These are phyloP conservation scores for Antennarius striatus DNA, from an alignment of 2,113 vertebrate species.

Conservation along the genomic window DNA sequence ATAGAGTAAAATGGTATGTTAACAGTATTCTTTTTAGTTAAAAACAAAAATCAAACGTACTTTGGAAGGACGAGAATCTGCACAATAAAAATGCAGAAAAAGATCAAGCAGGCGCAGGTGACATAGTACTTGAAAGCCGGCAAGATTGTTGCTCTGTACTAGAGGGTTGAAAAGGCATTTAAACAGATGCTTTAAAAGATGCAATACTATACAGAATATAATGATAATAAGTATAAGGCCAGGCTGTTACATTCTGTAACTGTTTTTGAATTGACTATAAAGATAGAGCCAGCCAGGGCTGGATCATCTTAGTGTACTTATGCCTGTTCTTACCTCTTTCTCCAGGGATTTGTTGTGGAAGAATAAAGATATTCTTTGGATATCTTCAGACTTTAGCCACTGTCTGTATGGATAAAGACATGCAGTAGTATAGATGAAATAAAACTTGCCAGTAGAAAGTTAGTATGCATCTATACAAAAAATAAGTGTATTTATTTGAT, in stretches of 20 bases:
- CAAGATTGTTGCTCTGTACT: constrained; percentile 96
- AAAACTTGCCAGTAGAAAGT: no score
- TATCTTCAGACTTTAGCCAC: constrained; percentile 98
- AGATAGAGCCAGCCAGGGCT: not conserved
- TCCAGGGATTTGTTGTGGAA: constrained; percentile 96
- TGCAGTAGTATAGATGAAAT: not conserved
- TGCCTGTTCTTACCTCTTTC: constrained; percentile 86
- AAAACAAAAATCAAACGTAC: constrained; percentile 77
- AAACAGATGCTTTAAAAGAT: not conserved
- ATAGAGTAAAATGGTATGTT: not conserved
- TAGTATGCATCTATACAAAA: no score
- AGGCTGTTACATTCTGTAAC: no score
- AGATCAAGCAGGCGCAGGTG: constrained; percentile 95
- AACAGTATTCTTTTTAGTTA: not conserved
- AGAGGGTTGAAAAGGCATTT: constrained; percentile 30
- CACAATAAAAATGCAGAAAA: constrained; percentile 96
- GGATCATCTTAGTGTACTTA: constrained; percentile 7
- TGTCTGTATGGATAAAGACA: constrained; percentile 80
- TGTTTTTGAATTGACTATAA: not conserved
- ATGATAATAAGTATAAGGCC: no score
- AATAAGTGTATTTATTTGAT: no score
- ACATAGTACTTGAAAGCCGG: constrained; percentile 98
- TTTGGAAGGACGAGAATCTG: constrained; percentile 95
- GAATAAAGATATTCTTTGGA: constrained; percentile 96
- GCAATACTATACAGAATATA: no score